Base-by-base conservation (phyloP, 2,888 invertebrate species). In the Malthinus flaveolus region DNA sequence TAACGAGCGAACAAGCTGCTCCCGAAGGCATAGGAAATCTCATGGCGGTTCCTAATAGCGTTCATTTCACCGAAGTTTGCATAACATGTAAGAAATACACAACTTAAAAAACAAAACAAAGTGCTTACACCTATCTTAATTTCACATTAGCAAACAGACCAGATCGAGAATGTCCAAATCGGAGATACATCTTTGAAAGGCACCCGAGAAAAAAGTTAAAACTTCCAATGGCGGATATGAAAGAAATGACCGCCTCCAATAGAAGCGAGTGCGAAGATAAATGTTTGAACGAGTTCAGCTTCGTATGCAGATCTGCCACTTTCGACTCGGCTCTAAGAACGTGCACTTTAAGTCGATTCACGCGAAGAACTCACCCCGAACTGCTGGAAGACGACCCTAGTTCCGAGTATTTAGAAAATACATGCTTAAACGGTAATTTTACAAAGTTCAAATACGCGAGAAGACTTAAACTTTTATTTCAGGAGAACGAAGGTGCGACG, bases 1-100 rank as follows among this genome's bases (percentile, higher is more conserved):
- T 95, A 63, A 92, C 93, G 0, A 82, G 91, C 33, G 93, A 94
- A 75, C 91, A 92, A 65, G 90, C 93, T 0, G 87, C 88, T 49
- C 93, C 94, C 0, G 94, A 95, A 79, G 94, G 94, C 36, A 90
- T 93, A 44, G 94, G 93, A 33, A 90, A 89, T 63, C 83, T 94
- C n/a, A 91, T 93, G 85, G 83, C 91, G 56, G 91, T 93, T 7
- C 93, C 93, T 1, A 93, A 93, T 68, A 92, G 92, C 71, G 91
- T 93, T 3, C 93, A 94, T 74, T 94, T 93, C 75, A 91, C 91
- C 52, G 94, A 94, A 84, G 89, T 94, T 59, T 94, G 94, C 76
- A 83, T 94, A 51, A 87, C 91, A 37, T 93, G 94, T 94, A 80
- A 88, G 91, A 84, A 57, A 42, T 47, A 5, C 2, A 23, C 23